phyloP scores from a whole-genome alignment of 2,797 vertebrate species.

The Sebastes cheni region DNA sequence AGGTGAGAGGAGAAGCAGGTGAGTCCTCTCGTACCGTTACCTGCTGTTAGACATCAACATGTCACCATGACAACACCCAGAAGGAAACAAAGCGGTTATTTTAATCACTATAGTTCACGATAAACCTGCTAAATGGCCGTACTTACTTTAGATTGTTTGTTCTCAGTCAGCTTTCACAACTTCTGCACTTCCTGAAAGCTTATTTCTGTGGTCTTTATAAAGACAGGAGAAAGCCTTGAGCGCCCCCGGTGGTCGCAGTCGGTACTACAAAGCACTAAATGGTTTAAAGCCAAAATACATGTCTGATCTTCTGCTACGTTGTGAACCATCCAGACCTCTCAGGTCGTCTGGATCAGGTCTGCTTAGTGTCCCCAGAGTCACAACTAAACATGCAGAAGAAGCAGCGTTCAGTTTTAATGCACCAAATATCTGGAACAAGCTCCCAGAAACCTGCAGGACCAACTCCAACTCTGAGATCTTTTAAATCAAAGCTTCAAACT shows the following conservation, averaged over 20 bases:
- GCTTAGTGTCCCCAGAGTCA: too few species aligned
- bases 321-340: too few species aligned
- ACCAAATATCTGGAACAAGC: too few species aligned
- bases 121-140: neutral
- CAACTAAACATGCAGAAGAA: too few species aligned
- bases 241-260: neutral
- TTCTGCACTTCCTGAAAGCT: conserved; percentile 63
- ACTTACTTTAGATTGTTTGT: neutral
- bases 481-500: too few species aligned
- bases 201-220: conserved; percentile 33
- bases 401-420: too few species aligned
- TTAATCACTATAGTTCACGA: neutral
- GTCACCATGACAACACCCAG: fast-evolving
- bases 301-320: too few species aligned
- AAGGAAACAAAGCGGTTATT: neutral
- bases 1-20: neutral
- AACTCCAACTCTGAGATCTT: too few species aligned
- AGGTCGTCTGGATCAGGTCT: too few species aligned
- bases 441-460: too few species aligned
- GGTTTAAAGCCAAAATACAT: too few species aligned
- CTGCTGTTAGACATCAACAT: neutral
- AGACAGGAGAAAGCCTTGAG: neutral
- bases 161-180: neutral
- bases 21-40: neutral
- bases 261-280: neutral